Evolutionary conservation across 2,888 invertebrate genomes (phyloP).

Genomic region (Nemoura dubitans): DNA sequence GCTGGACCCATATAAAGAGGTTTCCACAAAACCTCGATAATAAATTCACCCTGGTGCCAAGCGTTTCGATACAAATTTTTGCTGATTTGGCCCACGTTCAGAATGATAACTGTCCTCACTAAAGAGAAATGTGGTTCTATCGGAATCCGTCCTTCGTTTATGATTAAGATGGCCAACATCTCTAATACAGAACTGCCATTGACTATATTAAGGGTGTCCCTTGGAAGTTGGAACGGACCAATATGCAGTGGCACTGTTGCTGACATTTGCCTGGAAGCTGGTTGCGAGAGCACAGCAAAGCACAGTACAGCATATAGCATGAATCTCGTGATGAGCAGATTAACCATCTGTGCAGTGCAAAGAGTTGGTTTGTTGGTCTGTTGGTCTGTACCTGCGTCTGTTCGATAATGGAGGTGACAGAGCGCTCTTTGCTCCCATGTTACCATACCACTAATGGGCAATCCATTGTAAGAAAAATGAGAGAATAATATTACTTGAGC

Average conservation of each 20-base stretch:
- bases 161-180: no score
- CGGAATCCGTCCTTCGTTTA: no score
- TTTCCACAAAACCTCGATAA: no score
- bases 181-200: no score
- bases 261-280: not conserved
- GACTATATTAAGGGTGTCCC: not conserved
- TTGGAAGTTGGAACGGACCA: not conserved
- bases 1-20: no score
- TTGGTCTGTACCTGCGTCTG: not conserved
- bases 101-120: no score
- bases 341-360: not conserved
- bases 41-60: no score
- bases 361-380: not conserved
- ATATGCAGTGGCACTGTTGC: not conserved
- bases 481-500: slow-evolving; percentile 12
- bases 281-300: not conserved
- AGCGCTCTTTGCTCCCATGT: slow-evolving; percentile 7
- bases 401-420: slow-evolving; percentile 1
- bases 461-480: slow-evolving; percentile 12
- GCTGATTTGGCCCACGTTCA: no score
- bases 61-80: no score
- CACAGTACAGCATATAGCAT: not conserved
- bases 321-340: slow-evolving; percentile 7
- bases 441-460: slow-evolving; percentile 12
- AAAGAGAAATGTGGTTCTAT: no score